These are phyloP conservation scores for Lasioglossum calceatum DNA, from an alignment of 2,888 invertebrate genomes.

Conservation along the genomic window DNA sequence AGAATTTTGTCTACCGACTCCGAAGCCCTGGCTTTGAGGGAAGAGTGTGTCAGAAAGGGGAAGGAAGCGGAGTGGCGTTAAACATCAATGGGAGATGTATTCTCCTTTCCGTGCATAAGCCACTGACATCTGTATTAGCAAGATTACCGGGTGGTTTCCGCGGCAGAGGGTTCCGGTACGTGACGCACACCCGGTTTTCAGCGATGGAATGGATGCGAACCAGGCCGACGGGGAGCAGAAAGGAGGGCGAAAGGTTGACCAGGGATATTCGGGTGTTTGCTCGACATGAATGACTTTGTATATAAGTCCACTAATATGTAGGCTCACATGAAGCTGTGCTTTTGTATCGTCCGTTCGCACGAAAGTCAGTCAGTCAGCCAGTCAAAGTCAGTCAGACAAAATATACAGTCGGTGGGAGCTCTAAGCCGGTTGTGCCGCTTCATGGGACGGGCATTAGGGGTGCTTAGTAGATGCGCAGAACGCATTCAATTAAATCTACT, in stretches of 20 bases:
- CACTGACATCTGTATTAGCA: slow-evolving; percentile 84
- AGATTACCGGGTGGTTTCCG: slow-evolving; percentile 78
- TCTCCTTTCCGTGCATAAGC: slow-evolving; percentile 63
- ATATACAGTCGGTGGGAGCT: slow-evolving; percentile 60
- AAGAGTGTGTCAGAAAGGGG: neutral
- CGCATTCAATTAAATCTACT: slow-evolving; percentile 33
- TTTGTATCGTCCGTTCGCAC: slow-evolving; percentile 64
- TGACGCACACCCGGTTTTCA: slow-evolving; percentile 75
- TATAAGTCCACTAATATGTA: slow-evolving; percentile 82
- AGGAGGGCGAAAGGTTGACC: slow-evolving; percentile 36
- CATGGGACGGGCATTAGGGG: slow-evolving; percentile 60
- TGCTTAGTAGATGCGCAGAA: slow-evolving; percentile 37
- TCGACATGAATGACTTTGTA: slow-evolving; percentile 76
- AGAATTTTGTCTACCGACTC: too few species aligned
- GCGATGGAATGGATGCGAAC: slow-evolving; percentile 78
- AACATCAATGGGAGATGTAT: slow-evolving; percentile 64
- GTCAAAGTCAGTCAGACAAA: slow-evolving; percentile 59
- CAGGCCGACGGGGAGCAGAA: slow-evolving; percentile 48
- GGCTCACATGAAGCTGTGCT: slow-evolving; percentile 77
- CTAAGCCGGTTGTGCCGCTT: slow-evolving; percentile 40
- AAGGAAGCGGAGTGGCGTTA: slow-evolving; percentile 39
- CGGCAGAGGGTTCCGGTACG: slow-evolving; percentile 69
- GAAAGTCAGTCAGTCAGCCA: slow-evolving; percentile 63
- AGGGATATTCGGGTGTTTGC: slow-evolving; percentile 62
- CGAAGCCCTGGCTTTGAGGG: neutral